phyloP scores from a whole-genome alignment of 2,888 invertebrate genomes.

The Ectemnius lituratus region DNA sequence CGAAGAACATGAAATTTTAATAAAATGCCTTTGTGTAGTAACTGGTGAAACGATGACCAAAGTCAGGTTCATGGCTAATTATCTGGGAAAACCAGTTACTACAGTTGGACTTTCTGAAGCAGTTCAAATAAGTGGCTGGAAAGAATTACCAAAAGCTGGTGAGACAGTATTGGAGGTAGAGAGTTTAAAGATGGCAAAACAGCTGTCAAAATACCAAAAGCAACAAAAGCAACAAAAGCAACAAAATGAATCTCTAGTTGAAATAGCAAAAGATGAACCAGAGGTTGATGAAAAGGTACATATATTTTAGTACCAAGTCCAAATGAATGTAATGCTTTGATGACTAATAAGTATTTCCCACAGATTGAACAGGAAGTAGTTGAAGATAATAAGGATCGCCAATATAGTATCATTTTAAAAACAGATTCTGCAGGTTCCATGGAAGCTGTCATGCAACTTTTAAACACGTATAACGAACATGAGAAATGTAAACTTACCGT shows the following conservation, averaged over 20 bases:
- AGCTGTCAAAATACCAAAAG: constrained; percentile 82
- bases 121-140: constrained; percentile 94
- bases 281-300: neutral
- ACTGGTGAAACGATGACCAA: constrained; percentile 92
- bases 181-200: constrained; percentile 85
- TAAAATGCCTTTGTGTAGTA: constrained; percentile 79
- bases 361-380: no score
- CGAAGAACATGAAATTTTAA: no score
- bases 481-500: constrained; percentile 88
- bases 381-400: constrained; percentile 75
- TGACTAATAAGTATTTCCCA: no score
- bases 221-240: constrained; percentile 81
- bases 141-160: constrained; percentile 92
- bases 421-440: constrained; percentile 98
- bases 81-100: constrained; percentile 83
- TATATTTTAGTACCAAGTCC: neutral
- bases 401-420: constrained; percentile 83
- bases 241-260: constrained; percentile 82
- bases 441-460: constrained; percentile 94
- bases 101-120: constrained; percentile 89
- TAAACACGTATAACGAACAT: constrained; percentile 89
- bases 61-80: constrained; percentile 89
- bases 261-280: constrained; percentile 56
- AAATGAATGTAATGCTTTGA: neutral
- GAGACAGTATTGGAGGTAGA: constrained; percentile 91